These are phyloP conservation scores for Ruditapes philippinarum DNA, from an alignment of 1,140 invertebrate genomes.

Conservation along the genomic window DNA sequence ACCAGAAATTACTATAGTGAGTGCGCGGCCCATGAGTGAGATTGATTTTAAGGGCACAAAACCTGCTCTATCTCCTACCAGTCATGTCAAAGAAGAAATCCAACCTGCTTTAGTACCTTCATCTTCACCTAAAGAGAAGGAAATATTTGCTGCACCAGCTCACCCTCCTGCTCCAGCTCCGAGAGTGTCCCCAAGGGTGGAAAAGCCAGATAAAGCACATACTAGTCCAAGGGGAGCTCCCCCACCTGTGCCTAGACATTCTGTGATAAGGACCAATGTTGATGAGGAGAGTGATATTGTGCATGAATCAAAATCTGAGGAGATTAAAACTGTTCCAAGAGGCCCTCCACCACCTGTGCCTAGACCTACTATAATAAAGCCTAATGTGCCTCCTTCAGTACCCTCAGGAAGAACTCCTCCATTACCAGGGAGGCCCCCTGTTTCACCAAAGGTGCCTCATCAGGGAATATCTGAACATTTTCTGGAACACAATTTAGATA, in stretches of 20 bases:
- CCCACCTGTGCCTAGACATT: conserved; percentile 16
- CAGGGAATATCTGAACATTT: background rate
- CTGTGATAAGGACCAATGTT: background rate
- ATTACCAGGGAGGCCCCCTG: conserved; percentile 1
- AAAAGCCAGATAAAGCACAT: background rate
- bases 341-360: conserved; percentile 37
- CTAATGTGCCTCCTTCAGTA: background rate
- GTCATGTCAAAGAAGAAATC: background rate
- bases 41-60: conserved; percentile 79
- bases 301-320: background rate
- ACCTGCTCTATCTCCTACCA: background rate
- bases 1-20: conserved; percentile 83
- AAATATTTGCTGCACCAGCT: background rate
- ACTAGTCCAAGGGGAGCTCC: background rate
- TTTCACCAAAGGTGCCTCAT: background rate
- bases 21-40: conserved; percentile 84
- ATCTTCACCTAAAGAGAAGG: background rate
- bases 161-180: conserved; percentile 5
- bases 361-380: conserved; percentile 57
- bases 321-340: background rate
- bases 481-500: background rate
- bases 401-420: background rate
- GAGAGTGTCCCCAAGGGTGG: background rate
- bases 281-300: background rate
- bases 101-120: background rate